These are phyloP conservation scores for Lanistes nyassanus DNA, from an alignment of 1,140 invertebrate genomes.

Conservation along the genomic window DNA sequence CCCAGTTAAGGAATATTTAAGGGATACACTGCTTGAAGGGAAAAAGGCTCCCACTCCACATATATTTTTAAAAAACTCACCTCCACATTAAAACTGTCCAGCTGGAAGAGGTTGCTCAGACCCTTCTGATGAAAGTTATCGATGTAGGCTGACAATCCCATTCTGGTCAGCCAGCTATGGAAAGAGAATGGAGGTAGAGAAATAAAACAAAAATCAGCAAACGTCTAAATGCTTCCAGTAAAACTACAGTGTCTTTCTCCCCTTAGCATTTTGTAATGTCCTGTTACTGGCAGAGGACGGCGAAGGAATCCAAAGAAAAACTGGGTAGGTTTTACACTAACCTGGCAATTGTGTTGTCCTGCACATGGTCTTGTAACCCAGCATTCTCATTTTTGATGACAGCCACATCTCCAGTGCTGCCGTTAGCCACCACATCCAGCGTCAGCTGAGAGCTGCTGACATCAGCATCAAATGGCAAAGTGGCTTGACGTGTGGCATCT, in stretches of 20 bases:
- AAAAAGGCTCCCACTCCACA: not conserved
- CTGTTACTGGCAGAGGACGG: no score
- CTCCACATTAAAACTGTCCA: conserved; percentile 59
- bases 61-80: conserved; percentile 37
- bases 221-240: no score
- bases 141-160: conserved; percentile 59
- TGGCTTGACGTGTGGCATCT: conserved; percentile 20
- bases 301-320: no score
- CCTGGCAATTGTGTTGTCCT: conserved; percentile 43
- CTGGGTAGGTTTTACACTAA: conserved; percentile 31
- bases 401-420: conserved; percentile 9
- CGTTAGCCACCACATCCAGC: conserved; percentile 13
- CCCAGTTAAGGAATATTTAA: no score
- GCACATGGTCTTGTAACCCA: conserved; percentile 12
- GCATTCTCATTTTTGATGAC: conserved; percentile 46
- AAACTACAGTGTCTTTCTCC: no score
- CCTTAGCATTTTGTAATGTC: no score
- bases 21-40: no score
- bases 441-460: conserved; percentile 46
- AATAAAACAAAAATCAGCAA: not conserved
- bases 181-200: conserved; percentile 1
- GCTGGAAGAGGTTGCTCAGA: conserved; percentile 54
- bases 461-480: conserved; percentile 45
- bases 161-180: conserved; percentile 55
- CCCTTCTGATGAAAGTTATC: conserved; percentile 60